Evolutionary conservation across 2,797 vertebrate genomes (phyloP).

Genomic region (Sylvilagus floridanus): DNA sequence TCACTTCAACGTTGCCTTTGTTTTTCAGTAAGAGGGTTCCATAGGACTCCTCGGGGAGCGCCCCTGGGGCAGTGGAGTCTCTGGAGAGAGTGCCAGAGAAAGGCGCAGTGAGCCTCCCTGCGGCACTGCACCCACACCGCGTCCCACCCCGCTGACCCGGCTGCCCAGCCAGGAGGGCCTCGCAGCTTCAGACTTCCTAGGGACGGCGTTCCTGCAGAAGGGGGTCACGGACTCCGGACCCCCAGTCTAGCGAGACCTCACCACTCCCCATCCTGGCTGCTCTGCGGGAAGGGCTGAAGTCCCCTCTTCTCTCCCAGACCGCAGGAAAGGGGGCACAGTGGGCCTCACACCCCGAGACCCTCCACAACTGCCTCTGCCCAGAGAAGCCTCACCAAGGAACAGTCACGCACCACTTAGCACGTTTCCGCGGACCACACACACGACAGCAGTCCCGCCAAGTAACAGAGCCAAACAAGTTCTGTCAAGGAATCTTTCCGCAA

Average conservation of each 20-base stretch:
- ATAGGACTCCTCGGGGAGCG: constrained; percentile 60
- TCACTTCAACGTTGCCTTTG: constrained; percentile 92
- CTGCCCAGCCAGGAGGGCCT: too few relatives aligned
- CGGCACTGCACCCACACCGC: neutral
- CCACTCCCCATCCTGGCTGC: too few relatives aligned
- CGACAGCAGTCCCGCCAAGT: neutral
- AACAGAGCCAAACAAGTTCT: neutral
- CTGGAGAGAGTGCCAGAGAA: constrained; percentile 34
- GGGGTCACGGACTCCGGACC: too few relatives aligned
- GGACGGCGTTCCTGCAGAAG: too few relatives aligned
- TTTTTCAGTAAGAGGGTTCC: constrained; percentile 88
- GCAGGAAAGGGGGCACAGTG: too few relatives aligned
- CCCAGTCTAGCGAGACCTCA: too few relatives aligned
- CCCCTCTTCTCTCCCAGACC: neutral
- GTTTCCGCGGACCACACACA: neutral
- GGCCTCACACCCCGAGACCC: neutral
- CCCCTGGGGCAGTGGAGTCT: constrained; percentile 17
- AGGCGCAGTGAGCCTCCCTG: neutral
- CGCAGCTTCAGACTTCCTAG: neutral
- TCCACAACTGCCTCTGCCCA: neutral
- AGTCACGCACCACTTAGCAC: too few relatives aligned
- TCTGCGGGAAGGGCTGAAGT: too few relatives aligned
- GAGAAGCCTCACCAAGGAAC: too few relatives aligned
- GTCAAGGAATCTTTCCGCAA: too few relatives aligned
- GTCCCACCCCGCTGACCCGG: neutral